Evolutionary conservation across 2,888 invertebrate species (phyloP).

Genomic region (Cataglyphis livida): DNA sequence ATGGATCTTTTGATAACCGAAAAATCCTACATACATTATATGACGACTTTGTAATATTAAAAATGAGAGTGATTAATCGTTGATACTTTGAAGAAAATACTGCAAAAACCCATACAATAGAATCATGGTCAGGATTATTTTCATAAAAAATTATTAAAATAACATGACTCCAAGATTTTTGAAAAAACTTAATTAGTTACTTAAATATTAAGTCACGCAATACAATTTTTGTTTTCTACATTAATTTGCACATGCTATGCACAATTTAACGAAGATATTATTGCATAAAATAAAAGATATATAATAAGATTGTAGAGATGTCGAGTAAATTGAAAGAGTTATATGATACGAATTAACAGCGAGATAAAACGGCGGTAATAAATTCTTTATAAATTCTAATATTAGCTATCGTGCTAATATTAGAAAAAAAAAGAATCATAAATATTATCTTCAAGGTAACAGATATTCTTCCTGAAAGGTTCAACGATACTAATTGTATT

Average conservation of each 20-base stretch:
- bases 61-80: neutral
- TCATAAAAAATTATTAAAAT: constrained; percentile 1
- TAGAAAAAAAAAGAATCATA: constrained; percentile 28
- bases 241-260: neutral
- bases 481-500: constrained; percentile 34
- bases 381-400: constrained; percentile 2
- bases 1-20: neutral
- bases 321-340: constrained; percentile 23
- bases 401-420: neutral
- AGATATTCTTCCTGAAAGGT: constrained; percentile 36
- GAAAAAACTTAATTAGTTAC: neutral
- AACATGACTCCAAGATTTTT: neutral
- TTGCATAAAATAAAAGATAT: neutral
- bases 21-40: neutral
- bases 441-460: constrained; percentile 38
- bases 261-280: constrained; percentile 29
- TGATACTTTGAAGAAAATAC: neutral
- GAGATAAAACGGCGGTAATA: neutral
- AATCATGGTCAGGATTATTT: neutral
- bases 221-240: neutral
- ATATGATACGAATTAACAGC: constrained; percentile 11
- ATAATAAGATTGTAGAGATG: neutral
- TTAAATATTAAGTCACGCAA: neutral
- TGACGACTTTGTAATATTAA: neutral
- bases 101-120: neutral